Evolutionary conservation across 2,888 invertebrate species (phyloP).

Genomic region (Sarcophaga variegata): DNA sequence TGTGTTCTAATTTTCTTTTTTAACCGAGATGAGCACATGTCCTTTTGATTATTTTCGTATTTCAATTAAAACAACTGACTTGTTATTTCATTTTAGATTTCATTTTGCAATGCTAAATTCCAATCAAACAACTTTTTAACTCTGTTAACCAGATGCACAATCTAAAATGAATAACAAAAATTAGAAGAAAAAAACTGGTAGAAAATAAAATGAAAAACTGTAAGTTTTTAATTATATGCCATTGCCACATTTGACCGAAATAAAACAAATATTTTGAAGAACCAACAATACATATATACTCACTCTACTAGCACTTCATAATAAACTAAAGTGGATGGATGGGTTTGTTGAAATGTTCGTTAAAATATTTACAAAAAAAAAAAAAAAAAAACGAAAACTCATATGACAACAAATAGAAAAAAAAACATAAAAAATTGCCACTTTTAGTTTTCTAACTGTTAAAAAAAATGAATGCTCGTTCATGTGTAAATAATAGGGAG

Average conservation of each 20-base stretch:
- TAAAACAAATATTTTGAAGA: neutral
- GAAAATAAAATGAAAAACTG: too few species aligned
- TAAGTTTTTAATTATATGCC: conserved; percentile 37
- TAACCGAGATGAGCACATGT: neutral
- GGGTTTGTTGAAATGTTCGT: neutral
- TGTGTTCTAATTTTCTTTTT: neutral
- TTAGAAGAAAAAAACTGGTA: too few species aligned
- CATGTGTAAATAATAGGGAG: neutral
- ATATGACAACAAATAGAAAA: neutral
- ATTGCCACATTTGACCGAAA: conserved; percentile 22
- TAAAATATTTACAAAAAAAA: too few species aligned
- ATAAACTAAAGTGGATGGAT: neutral
- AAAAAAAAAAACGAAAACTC: too few species aligned
- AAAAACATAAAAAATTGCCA: neutral
- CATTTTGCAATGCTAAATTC: neutral
- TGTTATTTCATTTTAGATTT: neutral
- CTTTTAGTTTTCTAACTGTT: neutral
- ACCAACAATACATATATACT: neutral
- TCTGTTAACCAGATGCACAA: conserved; percentile 2
- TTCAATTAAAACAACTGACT: neutral
- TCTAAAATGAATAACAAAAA: neutral
- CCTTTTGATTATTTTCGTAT: neutral
- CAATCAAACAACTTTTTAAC: conserved; percentile 22
- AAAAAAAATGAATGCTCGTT: neutral
- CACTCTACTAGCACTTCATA: neutral